These are phyloP conservation scores for Chlamydotis undulata DNA, from an alignment of 2,113 vertebrate genomes.

Conservation along the genomic window DNA sequence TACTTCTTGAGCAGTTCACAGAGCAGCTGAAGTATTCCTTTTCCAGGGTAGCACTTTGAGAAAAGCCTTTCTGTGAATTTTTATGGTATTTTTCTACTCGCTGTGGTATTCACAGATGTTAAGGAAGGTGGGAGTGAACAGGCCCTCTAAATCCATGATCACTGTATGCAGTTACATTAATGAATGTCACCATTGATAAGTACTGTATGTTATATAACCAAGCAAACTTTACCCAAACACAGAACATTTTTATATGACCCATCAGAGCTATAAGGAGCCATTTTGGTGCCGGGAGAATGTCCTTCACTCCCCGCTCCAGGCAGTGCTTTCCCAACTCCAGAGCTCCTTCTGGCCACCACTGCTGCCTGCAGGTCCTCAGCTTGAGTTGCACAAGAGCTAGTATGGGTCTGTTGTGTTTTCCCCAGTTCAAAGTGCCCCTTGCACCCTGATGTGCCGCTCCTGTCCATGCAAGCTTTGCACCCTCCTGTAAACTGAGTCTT, in stretches of 20 bases:
- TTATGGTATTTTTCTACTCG: slow-evolving; percentile 20
- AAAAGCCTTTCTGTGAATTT: slow-evolving; percentile 11
- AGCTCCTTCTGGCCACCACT: not conserved
- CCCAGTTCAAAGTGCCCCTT: not conserved
- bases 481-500: not conserved
- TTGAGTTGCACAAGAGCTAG: not conserved
- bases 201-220: not conserved
- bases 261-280: not conserved
- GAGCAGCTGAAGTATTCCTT: not conserved
- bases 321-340: not conserved
- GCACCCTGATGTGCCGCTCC: not conserved
- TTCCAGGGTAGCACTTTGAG: not conserved
- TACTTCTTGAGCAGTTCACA: not conserved
- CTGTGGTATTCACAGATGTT: slow-evolving; percentile 15
- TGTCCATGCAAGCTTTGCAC: not conserved
- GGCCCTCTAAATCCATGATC: not conserved
- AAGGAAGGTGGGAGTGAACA: not conserved
- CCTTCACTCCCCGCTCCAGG: not conserved
- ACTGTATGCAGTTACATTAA: not conserved
- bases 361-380: not conserved
- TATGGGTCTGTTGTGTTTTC: not conserved
- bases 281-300: not conserved
- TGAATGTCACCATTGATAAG: slow-evolving; percentile 2
- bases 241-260: slow-evolving; percentile 5
- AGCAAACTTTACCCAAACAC: not conserved